Base-by-base conservation (phyloP, 2,797 vertebrate species). In the Carapus acus region DNA sequence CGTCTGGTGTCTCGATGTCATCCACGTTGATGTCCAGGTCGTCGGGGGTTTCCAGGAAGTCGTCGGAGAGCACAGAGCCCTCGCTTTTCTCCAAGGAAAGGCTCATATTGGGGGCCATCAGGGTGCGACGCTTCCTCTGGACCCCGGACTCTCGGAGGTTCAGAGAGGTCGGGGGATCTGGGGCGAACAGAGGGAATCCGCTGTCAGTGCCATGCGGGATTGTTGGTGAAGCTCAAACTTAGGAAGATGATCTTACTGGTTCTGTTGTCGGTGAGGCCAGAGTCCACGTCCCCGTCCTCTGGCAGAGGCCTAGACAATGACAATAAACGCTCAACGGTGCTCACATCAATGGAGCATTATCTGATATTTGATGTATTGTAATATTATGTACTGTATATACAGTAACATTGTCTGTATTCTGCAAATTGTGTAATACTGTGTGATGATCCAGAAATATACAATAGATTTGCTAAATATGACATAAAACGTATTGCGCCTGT, bases 1-100 rank as follows among this genome's bases (percentile, higher is more conserved):
- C 94, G 0, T 97, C 94, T 0, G 95, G 95, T 1, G 94, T 98
- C 71, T 97, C 94, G 0, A 98, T 93, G 59, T 96, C 94, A 0
- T 98, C 94, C 44, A 98, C 92, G 0, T 97, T 96, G 27, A 97
- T 95, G 64, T 98, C 94, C 74, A 97, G 88, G 78, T 97, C 94
- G 0, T 98, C 93, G 0, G 93, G 93, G 0, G 93, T 96, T 67
- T 96, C 93, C 74, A 96, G 60, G 74, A 92, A 92, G 65, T 96
- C 94, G 0, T 97, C 95, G 0, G 94, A 97, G 57, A 96, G 89
- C 74, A 96, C 80, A 0, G 94, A 97, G 2, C 93, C 94, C 77
- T 98, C 94, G 0, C 94, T 97, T 71, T 91, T 93, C 68, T 98
- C 95, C 86, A 97, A 84, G 23, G 95, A 98, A 54, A 97, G 87